phyloP scores from a whole-genome alignment of 2,797 vertebrate species.

The Melopsittacus undulatus region DNA sequence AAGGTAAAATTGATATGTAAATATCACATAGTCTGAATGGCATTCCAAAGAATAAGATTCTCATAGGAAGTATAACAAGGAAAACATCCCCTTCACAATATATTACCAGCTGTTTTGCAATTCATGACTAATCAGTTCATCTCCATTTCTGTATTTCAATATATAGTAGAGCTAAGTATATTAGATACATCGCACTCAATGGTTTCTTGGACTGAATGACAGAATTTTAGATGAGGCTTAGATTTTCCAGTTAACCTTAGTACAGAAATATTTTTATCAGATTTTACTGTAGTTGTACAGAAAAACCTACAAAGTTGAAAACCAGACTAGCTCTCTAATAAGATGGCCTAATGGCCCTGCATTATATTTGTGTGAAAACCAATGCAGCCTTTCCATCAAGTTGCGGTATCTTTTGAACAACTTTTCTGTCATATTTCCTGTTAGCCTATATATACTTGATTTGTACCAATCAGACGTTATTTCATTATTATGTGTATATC shows the following conservation, averaged over 20 bases:
- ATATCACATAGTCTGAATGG: neutral
- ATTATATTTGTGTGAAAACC: neutral
- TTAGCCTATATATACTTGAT: no score
- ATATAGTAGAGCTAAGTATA: slow-evolving; percentile 19
- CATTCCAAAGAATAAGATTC: slow-evolving; percentile 3
- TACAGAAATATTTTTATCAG: neutral
- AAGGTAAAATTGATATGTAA: neutral
- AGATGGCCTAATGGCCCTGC: neutral
- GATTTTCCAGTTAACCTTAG: neutral
- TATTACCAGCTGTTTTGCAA: slow-evolving; percentile 24
- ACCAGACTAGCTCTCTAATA: neutral
- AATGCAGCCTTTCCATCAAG: neutral
- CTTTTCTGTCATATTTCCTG: neutral
- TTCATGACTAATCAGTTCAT: slow-evolving; percentile 5
- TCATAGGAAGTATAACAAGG: neutral
- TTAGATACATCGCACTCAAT: neutral
- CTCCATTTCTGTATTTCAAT: slow-evolving; percentile 42
- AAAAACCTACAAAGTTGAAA: neutral
- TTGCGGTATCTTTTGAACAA: neutral
- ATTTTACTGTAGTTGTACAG: neutral
- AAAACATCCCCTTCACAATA: neutral
- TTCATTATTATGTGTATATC: no score
- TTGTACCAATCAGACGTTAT: no score
- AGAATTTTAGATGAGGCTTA: slow-evolving; percentile 1
- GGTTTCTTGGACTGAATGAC: slow-evolving; percentile 13